Conservation (phyloP, 2,797 vertebrate genomes). For the Geotria australis region DNA sequence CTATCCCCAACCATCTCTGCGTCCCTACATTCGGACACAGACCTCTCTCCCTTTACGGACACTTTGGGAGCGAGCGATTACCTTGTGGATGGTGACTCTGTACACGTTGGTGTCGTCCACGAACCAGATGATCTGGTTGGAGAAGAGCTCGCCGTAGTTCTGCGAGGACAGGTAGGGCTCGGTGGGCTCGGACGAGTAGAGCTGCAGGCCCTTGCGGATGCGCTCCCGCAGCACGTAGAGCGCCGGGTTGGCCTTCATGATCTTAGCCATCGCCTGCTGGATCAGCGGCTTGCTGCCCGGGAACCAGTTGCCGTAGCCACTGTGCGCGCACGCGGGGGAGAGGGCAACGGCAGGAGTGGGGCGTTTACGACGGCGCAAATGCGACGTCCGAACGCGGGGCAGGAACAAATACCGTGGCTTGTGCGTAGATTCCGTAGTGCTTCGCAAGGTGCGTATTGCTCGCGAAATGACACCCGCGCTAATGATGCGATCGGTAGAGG, state of each 20-base stretch:
- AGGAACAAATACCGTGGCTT: conserved; percentile 1
- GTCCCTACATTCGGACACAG: no score
- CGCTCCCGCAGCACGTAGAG: conserved; percentile 82
- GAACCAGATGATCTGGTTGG: conserved; percentile 99
- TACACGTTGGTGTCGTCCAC: conserved; percentile 98
- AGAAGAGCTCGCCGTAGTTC: conserved; percentile 98
- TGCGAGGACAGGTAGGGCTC: conserved; percentile 95
- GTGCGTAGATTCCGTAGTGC: background rate
- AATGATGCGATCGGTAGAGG: no score
- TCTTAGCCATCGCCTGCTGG: conserved; percentile 99
- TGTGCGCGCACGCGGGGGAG: conserved; percentile 5
- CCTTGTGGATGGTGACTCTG: conserved; percentile 97
- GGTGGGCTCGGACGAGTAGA: conserved; percentile 94
- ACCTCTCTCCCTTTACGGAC: no score
- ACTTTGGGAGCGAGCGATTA: conserved; percentile 6
- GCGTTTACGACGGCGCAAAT: background rate
- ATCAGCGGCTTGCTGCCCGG: conserved; percentile 94
- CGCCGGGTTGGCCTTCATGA: conserved; percentile 97
- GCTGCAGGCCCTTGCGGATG: conserved; percentile 83
- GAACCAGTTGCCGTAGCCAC: conserved; percentile 97
- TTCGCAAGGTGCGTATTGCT: background rate
- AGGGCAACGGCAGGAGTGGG: background rate
- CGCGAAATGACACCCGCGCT: background rate
- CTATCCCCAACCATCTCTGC: no score
- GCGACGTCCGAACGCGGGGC: background rate